Conservation (phyloP, 1,140 invertebrate species). For the Trachymyrmex septentrionalis region DNA sequence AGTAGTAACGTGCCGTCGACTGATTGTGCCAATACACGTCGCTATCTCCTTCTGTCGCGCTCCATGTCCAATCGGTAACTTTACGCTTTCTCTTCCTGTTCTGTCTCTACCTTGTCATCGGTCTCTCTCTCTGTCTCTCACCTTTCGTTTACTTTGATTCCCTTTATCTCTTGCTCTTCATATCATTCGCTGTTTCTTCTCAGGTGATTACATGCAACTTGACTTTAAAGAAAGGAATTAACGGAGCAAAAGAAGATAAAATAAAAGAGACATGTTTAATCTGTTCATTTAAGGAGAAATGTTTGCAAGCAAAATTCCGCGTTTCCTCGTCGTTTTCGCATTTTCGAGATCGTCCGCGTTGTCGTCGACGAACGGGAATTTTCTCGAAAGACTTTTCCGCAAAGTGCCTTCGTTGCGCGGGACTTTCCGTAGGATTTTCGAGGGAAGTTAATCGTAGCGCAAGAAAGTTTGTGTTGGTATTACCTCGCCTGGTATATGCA, state of each 20-base stretch:
- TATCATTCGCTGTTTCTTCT: neutral
- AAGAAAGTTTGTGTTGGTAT: conserved; percentile 60
- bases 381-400: conserved; percentile 56
- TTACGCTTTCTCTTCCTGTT: conserved; percentile 29
- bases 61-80: conserved; percentile 68
- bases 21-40: conserved; percentile 77
- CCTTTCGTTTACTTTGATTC: neutral
- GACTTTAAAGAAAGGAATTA: conserved; percentile 72
- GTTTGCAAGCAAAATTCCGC: conserved; percentile 34
- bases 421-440: conserved; percentile 50
- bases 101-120: neutral
- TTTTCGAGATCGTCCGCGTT: conserved; percentile 13
- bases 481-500: conserved; percentile 34
- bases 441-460: conserved; percentile 60
- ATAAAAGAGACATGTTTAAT: conserved; percentile 43
- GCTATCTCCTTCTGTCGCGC: conserved; percentile 51
- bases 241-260: conserved; percentile 59
- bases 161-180: conserved; percentile 23
- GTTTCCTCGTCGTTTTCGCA: neutral
- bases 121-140: neutral
- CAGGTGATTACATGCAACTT: conserved; percentile 65
- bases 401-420: conserved; percentile 42
- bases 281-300: conserved; percentile 47
- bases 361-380: conserved; percentile 36
- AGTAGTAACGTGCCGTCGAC: conserved; percentile 72